These are phyloP conservation scores for Tyto alba DNA, from an alignment of 2,113 vertebrate species.

Conservation along the genomic window DNA sequence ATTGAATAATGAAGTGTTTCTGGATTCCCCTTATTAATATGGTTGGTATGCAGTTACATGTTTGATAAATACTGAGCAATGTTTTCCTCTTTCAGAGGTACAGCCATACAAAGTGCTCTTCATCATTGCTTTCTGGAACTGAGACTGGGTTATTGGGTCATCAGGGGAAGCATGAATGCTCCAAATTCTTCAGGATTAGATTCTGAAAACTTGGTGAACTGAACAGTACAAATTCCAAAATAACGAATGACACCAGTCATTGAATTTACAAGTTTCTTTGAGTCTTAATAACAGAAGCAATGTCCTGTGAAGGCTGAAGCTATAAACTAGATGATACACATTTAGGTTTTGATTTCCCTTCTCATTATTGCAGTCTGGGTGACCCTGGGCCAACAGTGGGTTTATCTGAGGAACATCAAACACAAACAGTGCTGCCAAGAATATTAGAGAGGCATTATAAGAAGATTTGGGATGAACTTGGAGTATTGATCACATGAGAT, in stretches of 20 bases:
- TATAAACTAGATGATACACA: neutral
- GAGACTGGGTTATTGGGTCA: neutral
- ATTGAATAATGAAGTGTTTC: neutral
- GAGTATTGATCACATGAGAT: neutral
- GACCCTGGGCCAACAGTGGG: neutral
- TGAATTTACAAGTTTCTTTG: neutral
- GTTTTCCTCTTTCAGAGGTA: neutral
- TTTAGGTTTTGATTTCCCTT: neutral
- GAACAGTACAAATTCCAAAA: neutral
- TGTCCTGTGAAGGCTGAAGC: neutral
- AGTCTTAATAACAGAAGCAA: neutral
- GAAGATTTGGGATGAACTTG: neutral
- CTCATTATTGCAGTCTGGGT: neutral
- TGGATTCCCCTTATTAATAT: neutral
- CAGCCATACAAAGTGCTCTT: neutral
- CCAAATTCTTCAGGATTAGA: neutral
- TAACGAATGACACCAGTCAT: neutral
- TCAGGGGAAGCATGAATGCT: neutral
- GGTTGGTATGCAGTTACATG: neutral
- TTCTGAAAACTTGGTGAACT: neutral
- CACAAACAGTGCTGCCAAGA: neutral
- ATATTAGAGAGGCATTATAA: neutral
- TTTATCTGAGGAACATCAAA: neutral
- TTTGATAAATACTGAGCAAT: neutral
- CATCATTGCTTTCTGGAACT: neutral